Evolutionary conservation across 2,888 invertebrate genomes (phyloP).

Genomic region (Eurytoma adleriae): DNA sequence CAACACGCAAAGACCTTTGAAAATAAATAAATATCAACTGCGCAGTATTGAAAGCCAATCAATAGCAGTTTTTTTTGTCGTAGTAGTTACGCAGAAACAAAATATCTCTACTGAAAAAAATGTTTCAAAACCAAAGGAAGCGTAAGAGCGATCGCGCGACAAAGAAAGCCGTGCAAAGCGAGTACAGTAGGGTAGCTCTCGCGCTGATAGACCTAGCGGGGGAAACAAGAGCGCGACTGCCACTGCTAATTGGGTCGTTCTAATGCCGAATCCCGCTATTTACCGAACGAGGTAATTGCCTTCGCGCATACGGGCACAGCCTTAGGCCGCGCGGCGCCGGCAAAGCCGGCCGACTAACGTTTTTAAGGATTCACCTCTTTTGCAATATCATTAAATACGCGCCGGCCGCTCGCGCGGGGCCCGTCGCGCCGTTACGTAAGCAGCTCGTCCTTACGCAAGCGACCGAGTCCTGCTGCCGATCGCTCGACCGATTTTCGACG

Average conservation of each 20-base stretch:
- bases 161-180: not conserved
- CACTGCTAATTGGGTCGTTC: slow-evolving; percentile 64
- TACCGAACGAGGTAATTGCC: slow-evolving; percentile 65
- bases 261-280: slow-evolving; percentile 68
- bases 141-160: too few relatives aligned
- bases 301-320: slow-evolving; percentile 28
- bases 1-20: too few relatives aligned
- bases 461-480: not conserved
- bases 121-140: too few relatives aligned
- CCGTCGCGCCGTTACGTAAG: slow-evolving; percentile 9
- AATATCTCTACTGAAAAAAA: too few relatives aligned
- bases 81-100: too few relatives aligned
- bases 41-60: too few relatives aligned
- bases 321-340: slow-evolving; percentile 52
- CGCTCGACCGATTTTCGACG: not conserved
- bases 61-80: too few relatives aligned
- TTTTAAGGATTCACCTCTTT: slow-evolving; percentile 73
- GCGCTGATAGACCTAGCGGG: not conserved
- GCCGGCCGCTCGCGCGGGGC: not conserved
- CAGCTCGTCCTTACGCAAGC: not conserved
- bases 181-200: not conserved
- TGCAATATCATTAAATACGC: slow-evolving; percentile 71
- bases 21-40: too few relatives aligned
- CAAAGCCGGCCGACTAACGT: slow-evolving; percentile 62
- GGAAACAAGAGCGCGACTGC: not conserved